phyloP scores from a whole-genome alignment of 2,888 invertebrate species.

The Himalopsyche anomala region DNA sequence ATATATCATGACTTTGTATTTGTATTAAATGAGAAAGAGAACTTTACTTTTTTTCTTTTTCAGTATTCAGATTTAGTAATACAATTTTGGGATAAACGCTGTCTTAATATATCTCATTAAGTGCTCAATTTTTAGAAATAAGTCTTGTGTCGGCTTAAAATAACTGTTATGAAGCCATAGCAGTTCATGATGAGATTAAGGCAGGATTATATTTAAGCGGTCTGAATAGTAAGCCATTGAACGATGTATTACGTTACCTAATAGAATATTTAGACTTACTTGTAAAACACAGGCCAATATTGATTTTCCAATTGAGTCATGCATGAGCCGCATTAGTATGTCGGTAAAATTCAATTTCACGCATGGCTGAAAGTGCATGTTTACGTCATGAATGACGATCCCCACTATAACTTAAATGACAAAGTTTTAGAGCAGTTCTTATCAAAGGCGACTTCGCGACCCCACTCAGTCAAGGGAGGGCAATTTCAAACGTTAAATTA shows the following conservation, averaged over 20 bases:
- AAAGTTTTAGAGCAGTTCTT: slow-evolving; percentile 1
- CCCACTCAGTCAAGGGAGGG: not conserved
- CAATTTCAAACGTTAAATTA: slow-evolving; percentile 4
- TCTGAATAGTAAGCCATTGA: not conserved
- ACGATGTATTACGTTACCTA: not conserved
- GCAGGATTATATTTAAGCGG: not conserved
- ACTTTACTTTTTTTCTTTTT: too few species aligned
- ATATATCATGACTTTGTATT: too few species aligned
- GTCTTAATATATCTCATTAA: too few species aligned
- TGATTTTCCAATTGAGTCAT: slow-evolving; percentile 27
- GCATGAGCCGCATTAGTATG: slow-evolving; percentile 32
- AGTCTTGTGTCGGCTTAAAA: not conserved
- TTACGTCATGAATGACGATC: slow-evolving; percentile 26
- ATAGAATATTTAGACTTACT: not conserved
- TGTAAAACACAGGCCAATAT: slow-evolving; percentile 4
- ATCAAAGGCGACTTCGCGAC: slow-evolving; percentile 9
- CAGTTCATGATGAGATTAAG: not conserved
- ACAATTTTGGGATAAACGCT: too few species aligned
- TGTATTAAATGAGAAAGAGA: too few species aligned
- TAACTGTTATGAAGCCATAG: not conserved
- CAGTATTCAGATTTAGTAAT: too few species aligned
- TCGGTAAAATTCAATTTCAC: slow-evolving; percentile 49
- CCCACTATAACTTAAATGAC: slow-evolving; percentile 28
- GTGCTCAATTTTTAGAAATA: too few species aligned
- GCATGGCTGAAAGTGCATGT: slow-evolving; percentile 22